Base-by-base conservation (phyloP, 2,113 vertebrate species). In the Sclerurus mexicanus region DNA sequence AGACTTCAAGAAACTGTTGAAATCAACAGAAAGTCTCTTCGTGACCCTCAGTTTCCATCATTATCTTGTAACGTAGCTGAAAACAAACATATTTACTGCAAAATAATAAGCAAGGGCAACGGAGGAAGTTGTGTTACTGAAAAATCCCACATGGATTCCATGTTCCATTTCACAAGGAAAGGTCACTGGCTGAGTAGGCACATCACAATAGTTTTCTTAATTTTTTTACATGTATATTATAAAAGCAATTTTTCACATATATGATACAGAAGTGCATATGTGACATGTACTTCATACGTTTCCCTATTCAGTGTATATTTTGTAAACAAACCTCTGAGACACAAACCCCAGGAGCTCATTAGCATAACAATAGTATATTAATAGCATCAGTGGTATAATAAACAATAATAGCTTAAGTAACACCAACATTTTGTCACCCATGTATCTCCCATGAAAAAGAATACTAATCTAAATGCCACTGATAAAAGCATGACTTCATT, bases 341-440 rank as follows among this genome's bases (percentile, higher is more conserved):
- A 71, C 42, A 89, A 87, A 39, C 18, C 6, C 64, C 47, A 6
- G 17, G 37, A 52, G 69, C 10, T 64, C 60, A 71, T 90, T 91
- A 90, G 69, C 71, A 64, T 76, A 76, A 91, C 71, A 87, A 44
- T 12, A 64, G 67, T 25, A 37, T 62, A 49, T 52, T 83, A 66
- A 73, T 59, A 76, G 86, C 82, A 95, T 74, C 75, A 74, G 8
- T 47, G 39, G 33, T 40, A 89, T 39, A 52, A 77, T 63, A 69
- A 94, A 80, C 83, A 92, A 69, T 33, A 94, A 85, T 8, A 63
- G 62, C 58, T 87, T 68, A 82, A 74, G 55, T 52, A 92, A 92
- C 64, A 95, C 27, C 83, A 95, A 89, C 60, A 87, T 92, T 90
- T 89, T 92, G 89, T 90, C 89, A 95, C 35, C 39, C 31, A 42